A percentile compares a stretch with the other conserved stretches of the same genome.
Evolutionary conservation across 2,888 invertebrate genomes (phyloP).

Genomic region (Sesia bembeciformis): DNA sequence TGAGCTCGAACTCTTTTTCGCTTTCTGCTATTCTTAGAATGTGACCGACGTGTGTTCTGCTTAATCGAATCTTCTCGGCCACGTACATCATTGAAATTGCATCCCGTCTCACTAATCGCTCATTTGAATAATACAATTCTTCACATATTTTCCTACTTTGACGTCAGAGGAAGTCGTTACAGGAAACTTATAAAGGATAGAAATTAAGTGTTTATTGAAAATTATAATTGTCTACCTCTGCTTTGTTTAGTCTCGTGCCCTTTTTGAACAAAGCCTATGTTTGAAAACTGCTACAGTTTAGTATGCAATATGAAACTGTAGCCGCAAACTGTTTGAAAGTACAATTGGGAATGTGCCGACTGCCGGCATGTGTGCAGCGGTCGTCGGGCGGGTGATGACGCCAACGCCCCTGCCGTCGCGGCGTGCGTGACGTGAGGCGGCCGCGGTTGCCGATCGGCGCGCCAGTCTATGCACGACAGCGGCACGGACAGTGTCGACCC

Average conservation of each 20-base stretch:
- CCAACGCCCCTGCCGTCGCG: conserved; percentile 9
- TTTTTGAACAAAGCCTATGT: no score
- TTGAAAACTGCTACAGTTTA: not conserved
- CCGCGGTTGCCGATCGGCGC: conserved; percentile 13
- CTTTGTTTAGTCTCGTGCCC: not conserved
- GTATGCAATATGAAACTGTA: no score
- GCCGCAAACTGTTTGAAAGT: not conserved
- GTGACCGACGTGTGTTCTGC: conserved; percentile 16
- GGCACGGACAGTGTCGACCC: conserved; percentile 67
- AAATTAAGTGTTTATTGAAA: no score
- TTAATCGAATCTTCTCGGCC: conserved; percentile 22
- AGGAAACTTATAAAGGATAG: not conserved
- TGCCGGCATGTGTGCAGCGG: conserved; percentile 13
- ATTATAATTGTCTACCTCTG: not conserved
- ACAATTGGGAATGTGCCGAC: conserved; percentile 9
- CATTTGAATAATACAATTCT: no score
- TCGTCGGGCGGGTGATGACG: conserved; percentile 17
- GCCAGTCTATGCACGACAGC: conserved; percentile 66
- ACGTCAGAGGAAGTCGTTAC: not conserved
- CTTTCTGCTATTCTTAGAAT: conserved; percentile 38
- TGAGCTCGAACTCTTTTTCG: conserved; percentile 24
- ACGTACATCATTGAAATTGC: not conserved
- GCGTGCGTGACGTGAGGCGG: conserved; percentile 11
- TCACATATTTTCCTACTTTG: not conserved
- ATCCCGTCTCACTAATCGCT: not conserved